Evolutionary conservation across 2,113 vertebrate genomes (phyloP).

Genomic region (Ptyas mucosa): DNA sequence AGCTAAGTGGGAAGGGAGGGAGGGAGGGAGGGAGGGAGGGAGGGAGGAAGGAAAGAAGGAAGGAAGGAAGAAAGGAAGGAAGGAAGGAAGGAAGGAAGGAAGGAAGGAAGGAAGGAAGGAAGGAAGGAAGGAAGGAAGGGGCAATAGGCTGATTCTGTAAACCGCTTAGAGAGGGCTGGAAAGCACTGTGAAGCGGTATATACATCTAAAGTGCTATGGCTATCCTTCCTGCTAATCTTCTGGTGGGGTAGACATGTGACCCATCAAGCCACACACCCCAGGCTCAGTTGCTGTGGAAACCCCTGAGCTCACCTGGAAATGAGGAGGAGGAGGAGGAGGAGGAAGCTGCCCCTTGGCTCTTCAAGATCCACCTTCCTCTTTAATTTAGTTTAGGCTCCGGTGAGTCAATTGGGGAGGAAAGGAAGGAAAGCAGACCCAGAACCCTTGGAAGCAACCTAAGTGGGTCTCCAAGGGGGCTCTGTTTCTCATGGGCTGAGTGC

Average conservation of each 20-base stretch:
- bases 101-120: too few relatives aligned
- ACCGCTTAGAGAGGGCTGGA: too few relatives aligned
- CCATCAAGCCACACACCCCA: background rate
- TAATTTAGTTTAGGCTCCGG: background rate
- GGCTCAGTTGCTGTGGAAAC: background rate
- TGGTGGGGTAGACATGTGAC: background rate
- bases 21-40: too few relatives aligned
- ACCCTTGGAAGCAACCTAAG: background rate
- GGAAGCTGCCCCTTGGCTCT: background rate
- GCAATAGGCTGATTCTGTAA: too few relatives aligned
- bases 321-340: background rate
- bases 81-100: too few relatives aligned
- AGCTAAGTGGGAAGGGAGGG: too few relatives aligned
- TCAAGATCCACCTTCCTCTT: background rate
- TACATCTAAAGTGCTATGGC: too few relatives aligned
- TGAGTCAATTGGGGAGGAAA: background rate
- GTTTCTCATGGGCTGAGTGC: background rate
- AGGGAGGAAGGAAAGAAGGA: too few relatives aligned
- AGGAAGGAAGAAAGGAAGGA: too few relatives aligned
- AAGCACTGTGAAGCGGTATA: too few relatives aligned
- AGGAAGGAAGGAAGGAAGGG: too few relatives aligned
- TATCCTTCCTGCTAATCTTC: background rate
- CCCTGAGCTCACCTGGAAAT: background rate
- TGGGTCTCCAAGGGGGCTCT: background rate
- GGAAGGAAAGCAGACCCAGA: background rate